Conservation (phyloP, 2,113 vertebrate species). For the Lethenteron camtschaticum region DNA sequence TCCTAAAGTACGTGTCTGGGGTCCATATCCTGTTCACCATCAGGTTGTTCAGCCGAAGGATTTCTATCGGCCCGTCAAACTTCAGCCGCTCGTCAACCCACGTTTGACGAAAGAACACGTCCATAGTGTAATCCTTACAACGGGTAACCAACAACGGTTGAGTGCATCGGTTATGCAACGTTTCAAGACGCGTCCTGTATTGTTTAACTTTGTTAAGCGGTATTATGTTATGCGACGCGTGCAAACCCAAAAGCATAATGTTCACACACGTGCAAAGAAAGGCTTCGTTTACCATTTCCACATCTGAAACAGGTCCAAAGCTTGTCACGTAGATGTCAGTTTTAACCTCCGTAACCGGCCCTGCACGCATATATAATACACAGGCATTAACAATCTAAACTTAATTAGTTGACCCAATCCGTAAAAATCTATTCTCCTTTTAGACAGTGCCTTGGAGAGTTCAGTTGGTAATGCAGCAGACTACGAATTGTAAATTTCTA, state of each 20-base stretch:
- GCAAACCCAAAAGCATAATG: background rate
- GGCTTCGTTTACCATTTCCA: background rate
- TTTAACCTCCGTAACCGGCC: background rate
- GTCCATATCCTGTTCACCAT: slow-evolving; percentile 58
- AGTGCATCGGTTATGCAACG: background rate
- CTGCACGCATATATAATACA: background rate
- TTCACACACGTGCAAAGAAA: too few species aligned
- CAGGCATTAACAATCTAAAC: too few species aligned
- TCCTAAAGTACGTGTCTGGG: slow-evolving; percentile 45
- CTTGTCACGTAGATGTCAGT: slow-evolving; percentile 5
- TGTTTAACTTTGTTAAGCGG: background rate
- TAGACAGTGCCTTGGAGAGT: too few species aligned
- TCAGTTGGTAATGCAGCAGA: too few species aligned
- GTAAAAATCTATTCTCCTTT: too few species aligned
- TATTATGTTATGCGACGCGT: background rate
- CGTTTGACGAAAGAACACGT: slow-evolving; percentile 43
- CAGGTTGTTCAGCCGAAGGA: slow-evolving; percentile 43
- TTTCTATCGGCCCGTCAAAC: slow-evolving; percentile 41
- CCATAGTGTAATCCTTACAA: slow-evolving; percentile 42
- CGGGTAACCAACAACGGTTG: background rate
- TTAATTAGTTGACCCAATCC: too few species aligned
- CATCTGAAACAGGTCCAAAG: slow-evolving; percentile 3
- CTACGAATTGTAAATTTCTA: too few species aligned
- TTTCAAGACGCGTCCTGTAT: background rate
- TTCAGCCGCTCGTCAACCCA: slow-evolving; percentile 38